Conservation (phyloP, 1,140 invertebrate genomes). For the Orius insidiosus region DNA sequence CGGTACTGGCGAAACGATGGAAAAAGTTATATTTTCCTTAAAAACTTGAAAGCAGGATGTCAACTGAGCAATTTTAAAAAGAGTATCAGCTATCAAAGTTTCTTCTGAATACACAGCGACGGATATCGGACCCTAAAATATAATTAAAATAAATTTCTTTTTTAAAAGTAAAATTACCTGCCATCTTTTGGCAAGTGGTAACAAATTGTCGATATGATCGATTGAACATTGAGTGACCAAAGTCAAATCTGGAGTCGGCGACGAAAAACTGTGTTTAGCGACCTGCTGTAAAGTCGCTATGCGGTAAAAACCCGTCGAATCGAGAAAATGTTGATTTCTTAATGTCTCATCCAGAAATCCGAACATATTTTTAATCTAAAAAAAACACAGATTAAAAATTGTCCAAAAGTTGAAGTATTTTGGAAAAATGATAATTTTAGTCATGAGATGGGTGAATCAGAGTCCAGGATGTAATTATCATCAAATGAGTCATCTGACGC, state of each 20-base stretch:
- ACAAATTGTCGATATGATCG: constrained; percentile 27
- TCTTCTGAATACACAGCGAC: constrained; percentile 33
- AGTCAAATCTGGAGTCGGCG: constrained; percentile 23
- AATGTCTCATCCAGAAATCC: constrained; percentile 21
- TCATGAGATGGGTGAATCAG: background rate
- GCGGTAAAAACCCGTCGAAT: constrained; percentile 29
- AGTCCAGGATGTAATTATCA: background rate
- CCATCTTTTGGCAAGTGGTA: constrained; percentile 23
- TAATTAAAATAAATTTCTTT: background rate
- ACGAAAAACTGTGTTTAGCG: constrained; percentile 17
- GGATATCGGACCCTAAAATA: constrained; percentile 30
- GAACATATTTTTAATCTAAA: constrained; percentile 20
- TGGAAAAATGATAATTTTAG: background rate
- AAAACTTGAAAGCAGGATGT: constrained; percentile 28
- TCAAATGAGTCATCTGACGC: background rate
- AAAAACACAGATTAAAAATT: background rate
- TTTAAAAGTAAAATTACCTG: constrained; percentile 19
- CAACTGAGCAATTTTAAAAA: constrained; percentile 28
- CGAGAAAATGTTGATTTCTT: constrained; percentile 25
- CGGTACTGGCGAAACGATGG: constrained; percentile 28
- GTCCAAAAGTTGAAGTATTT: too few species aligned
- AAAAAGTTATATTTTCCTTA: constrained; percentile 29
- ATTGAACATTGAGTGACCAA: constrained; percentile 31
- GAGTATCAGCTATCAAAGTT: constrained; percentile 24
- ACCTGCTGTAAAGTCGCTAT: constrained; percentile 25